phyloP scores from a whole-genome alignment of 2,888 invertebrate species.

The Parnassius apollo region DNA sequence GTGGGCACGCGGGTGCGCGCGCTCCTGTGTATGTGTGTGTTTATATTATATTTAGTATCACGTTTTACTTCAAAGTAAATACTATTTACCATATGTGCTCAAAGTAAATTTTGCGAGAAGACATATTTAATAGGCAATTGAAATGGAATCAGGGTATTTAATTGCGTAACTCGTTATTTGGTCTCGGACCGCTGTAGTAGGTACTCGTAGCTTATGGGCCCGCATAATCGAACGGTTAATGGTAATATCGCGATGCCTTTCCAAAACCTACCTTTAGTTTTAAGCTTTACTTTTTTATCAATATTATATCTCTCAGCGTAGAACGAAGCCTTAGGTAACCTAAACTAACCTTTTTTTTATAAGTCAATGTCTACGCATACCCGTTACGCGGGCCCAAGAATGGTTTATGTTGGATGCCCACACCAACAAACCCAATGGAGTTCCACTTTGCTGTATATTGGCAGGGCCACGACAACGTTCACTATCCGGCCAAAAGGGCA shows the following conservation, averaged over 20 bases:
- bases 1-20: no score
- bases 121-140: constrained; percentile 43
- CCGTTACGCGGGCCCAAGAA: no score
- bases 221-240: constrained; percentile 67
- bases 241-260: background rate
- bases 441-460: no score
- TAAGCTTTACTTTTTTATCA: constrained; percentile 36
- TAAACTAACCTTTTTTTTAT: no score
- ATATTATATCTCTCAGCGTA: no score
- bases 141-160: constrained; percentile 60
- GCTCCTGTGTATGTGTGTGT: no score
- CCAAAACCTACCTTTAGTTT: constrained; percentile 32
- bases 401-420: no score
- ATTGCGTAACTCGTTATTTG: constrained; percentile 70
- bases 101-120: background rate
- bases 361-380: no score
- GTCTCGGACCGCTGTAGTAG: constrained; percentile 42
- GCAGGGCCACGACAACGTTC: no score
- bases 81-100: background rate
- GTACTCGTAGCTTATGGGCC: constrained; percentile 28
- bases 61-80: background rate
- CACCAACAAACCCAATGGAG: no score
- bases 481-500: no score
- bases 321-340: no score
- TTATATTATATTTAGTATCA: background rate